Evolutionary conservation across 2,888 invertebrate species (phyloP).

Genomic region (Leuctra nigra): DNA sequence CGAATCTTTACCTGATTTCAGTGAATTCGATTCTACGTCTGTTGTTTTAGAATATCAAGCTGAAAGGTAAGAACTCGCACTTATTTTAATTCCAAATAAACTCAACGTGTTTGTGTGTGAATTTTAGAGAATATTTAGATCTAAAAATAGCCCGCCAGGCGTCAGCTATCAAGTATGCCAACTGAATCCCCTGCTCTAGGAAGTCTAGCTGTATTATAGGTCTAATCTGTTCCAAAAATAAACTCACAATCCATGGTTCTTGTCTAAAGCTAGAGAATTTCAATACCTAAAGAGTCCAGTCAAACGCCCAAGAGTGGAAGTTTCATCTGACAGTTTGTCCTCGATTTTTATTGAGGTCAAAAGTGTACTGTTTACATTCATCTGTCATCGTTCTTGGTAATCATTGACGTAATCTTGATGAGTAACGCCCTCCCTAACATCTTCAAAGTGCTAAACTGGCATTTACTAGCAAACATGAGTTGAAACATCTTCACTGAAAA

Average conservation of each 20-base stretch:
- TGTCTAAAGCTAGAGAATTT: too few relatives aligned
- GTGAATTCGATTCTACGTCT: conserved; percentile 49
- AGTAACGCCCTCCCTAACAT: not conserved
- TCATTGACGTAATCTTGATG: not conserved
- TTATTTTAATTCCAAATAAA: not conserved
- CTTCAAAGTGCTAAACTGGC: too few relatives aligned
- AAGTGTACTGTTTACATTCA: not conserved
- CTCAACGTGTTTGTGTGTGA: not conserved
- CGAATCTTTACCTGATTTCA: conserved; percentile 48
- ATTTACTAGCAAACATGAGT: too few relatives aligned
- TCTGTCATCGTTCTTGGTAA: not conserved
- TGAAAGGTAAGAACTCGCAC: conserved; percentile 39
- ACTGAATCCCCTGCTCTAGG: not conserved
- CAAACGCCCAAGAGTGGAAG: not conserved
- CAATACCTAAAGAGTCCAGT: too few relatives aligned
- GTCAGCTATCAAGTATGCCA: conserved; percentile 14
- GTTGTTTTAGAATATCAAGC: conserved; percentile 45
- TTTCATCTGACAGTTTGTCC: not conserved
- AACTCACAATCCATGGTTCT: too few relatives aligned
- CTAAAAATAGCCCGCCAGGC: conserved; percentile 10
- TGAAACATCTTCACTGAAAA: too few relatives aligned
- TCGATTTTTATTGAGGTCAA: conserved; percentile 5
- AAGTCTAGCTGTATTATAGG: not conserved
- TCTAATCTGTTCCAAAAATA: conserved; percentile 7
- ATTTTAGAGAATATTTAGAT: not conserved